Percentiles rank a stretch among this genome's conserved stretches.
Conservation (phyloP, 1,140 invertebrate species). For the Cyrtorhinus lividipennis region DNA sequence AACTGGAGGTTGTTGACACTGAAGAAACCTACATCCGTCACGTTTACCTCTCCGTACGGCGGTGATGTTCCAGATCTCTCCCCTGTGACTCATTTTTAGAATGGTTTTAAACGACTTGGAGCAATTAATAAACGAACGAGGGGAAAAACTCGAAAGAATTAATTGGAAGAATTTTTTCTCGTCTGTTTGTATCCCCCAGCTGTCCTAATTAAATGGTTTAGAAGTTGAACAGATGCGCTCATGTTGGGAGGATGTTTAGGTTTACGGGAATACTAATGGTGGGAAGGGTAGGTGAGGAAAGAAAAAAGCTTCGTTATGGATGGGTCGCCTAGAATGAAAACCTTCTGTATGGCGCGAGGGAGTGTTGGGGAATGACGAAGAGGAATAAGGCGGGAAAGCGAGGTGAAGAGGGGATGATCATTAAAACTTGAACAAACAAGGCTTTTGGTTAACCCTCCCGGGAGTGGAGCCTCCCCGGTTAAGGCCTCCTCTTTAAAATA, state of each 20-base stretch:
- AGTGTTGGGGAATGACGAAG: background rate
- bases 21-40: too few relatives aligned
- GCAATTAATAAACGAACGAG: background rate
- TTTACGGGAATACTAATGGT: background rate
- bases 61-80: background rate
- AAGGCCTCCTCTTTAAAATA: too few relatives aligned
- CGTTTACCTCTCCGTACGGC: background rate
- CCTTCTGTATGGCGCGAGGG: too few relatives aligned
- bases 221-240: background rate
- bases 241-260: background rate
- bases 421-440: slow-evolving; percentile 10
- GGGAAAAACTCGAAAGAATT: background rate
- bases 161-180: background rate
- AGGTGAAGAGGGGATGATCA: slow-evolving; percentile 4
- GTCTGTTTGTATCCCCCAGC: background rate
- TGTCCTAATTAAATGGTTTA: background rate
- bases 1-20: too few relatives aligned
- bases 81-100: background rate
- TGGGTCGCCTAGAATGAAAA: too few relatives aligned
- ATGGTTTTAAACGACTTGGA: background rate
- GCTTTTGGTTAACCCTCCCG: too few relatives aligned
- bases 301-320: too few relatives aligned
- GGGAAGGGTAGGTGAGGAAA: too few relatives aligned
- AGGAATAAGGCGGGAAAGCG: background rate
- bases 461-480: too few relatives aligned